Percentiles rank a stretch among this genome's conserved stretches.
phyloP scores from a whole-genome alignment of 2,113 vertebrate species.

The Dromas ardeola region DNA sequence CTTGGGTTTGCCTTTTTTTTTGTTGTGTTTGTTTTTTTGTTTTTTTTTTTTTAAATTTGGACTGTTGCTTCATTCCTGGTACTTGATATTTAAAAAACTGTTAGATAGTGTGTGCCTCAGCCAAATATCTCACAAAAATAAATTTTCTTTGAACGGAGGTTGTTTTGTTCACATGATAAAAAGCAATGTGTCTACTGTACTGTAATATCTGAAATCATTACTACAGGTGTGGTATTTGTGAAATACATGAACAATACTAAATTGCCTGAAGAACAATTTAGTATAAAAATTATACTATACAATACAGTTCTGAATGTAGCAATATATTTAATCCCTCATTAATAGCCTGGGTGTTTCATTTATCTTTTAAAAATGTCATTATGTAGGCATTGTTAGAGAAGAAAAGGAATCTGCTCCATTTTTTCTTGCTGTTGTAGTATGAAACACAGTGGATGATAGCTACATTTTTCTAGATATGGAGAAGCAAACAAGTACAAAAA shows the following conservation, averaged over 20 bases:
- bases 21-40: too few species aligned
- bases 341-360: not conserved
- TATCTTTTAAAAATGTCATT: not conserved
- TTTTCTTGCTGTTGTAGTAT: not conserved
- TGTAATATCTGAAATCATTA: not conserved
- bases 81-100: not conserved
- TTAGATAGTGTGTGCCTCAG: not conserved
- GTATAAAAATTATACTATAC: not conserved
- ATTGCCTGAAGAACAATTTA: not conserved
- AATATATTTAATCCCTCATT: not conserved
- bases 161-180: not conserved
- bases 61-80: not conserved
- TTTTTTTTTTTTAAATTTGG: not conserved
- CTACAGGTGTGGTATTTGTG: not conserved
- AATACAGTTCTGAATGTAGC: not conserved
- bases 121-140: not conserved
- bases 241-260: not conserved
- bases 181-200: not conserved
- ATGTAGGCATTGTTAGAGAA: not conserved
- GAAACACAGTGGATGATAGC: not conserved
- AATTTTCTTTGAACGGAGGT: not conserved
- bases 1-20: not conserved
- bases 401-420: not conserved
- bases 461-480: not conserved
- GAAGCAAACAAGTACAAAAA: not conserved